Conservation (phyloP, 1,140 invertebrate species). For the Euwallacea similis region DNA sequence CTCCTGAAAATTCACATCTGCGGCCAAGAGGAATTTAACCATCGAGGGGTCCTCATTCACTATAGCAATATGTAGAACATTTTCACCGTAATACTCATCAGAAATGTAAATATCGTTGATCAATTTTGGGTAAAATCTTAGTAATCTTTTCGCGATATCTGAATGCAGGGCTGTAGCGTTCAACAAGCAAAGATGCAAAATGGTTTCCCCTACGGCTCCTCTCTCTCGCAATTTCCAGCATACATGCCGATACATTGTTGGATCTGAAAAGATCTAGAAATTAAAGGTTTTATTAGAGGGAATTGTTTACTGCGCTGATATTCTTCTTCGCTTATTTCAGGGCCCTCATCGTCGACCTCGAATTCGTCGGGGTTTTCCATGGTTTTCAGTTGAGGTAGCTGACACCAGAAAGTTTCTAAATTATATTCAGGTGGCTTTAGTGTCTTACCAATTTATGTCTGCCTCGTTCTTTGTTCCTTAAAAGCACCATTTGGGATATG, state of each 20-base stretch:
- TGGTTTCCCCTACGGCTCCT: conserved; percentile 94
- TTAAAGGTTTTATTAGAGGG: background rate
- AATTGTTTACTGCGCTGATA: conserved; percentile 36
- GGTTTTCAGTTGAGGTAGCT: conserved; percentile 71
- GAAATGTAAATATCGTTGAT: conserved; percentile 95
- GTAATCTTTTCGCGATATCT: conserved; percentile 88
- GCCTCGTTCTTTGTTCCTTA: conserved; percentile 83
- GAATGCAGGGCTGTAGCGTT: conserved; percentile 89
- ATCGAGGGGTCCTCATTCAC: conserved; percentile 97
- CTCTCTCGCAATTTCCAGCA: conserved; percentile 93
- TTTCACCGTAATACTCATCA: conserved; percentile 97
- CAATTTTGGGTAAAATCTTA: conserved; percentile 91
- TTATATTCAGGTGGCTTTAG: background rate
- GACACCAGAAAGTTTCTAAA: conserved; percentile 9
- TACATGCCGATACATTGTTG: conserved; percentile 70
- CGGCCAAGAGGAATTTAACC: conserved; percentile 93
- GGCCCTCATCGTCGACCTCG: conserved; percentile 74
- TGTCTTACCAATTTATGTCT: conserved; percentile 72
- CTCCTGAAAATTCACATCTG: conserved; percentile 88
- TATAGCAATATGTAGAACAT: conserved; percentile 93
- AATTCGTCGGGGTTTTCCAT: conserved; percentile 83
- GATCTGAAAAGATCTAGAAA: conserved; percentile 45
- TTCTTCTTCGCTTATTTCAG: conserved; percentile 58
- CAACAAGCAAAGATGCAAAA: conserved; percentile 90
- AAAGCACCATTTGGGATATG: conserved; percentile 81